Percentiles rank a stretch among this genome's conserved stretches.
These are phyloP conservation scores for Epinephelus coioides DNA, from an alignment of 2,797 vertebrate genomes.

Conservation along the genomic window DNA sequence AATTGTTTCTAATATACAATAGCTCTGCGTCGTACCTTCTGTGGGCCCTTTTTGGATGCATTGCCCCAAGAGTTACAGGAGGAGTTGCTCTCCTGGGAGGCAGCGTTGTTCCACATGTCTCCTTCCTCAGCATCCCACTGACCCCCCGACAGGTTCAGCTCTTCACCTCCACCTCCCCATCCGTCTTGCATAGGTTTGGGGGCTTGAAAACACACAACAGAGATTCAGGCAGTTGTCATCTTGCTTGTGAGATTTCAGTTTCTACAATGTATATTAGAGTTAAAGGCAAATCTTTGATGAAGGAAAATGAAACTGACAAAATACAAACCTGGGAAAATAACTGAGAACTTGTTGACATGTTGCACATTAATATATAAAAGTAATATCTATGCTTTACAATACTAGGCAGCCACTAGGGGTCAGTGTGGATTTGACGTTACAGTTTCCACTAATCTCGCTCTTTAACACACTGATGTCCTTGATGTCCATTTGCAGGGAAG, in stretches of 20 bases:
- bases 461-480: conserved; percentile 49
- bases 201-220: conserved; percentile 81
- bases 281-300: not conserved
- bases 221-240: too few relatives aligned
- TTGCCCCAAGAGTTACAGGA: conserved; percentile 87
- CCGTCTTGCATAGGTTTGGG: conserved; percentile 98
- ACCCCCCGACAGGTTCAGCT: conserved; percentile 87
- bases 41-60: conserved; percentile 89
- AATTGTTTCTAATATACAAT: not conserved
- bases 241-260: not conserved
- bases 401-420: conserved; percentile 71
- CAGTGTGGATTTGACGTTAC: conserved; percentile 60
- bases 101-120: conserved; percentile 95
- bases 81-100: conserved; percentile 92
- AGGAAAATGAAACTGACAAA: not conserved
- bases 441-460: not conserved
- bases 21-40: conserved; percentile 85
- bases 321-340: not conserved
- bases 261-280: not conserved
- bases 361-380: conserved; percentile 3
- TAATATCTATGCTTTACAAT: not conserved
- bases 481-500: conserved; percentile 39
- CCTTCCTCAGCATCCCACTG: conserved; percentile 94
- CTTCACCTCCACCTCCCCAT: conserved; percentile 95
- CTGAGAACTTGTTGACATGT: not conserved